These are phyloP conservation scores for Notospermus geniculatus DNA, from an alignment of 1,140 invertebrate species.

Conservation along the genomic window DNA sequence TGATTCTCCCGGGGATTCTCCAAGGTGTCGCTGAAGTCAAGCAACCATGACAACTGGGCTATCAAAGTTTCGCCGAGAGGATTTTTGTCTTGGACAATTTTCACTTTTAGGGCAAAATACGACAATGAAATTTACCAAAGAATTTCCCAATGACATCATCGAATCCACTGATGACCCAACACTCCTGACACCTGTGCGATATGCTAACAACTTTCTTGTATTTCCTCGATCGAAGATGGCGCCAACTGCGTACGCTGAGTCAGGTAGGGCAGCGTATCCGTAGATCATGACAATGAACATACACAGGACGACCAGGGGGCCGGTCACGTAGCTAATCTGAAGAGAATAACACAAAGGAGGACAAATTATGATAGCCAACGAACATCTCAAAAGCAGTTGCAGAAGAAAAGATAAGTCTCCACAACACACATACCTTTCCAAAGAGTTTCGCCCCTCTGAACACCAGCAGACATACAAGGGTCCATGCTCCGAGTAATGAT, in stretches of 20 bases:
- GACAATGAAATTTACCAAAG: constrained; percentile 20
- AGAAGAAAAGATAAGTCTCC: too few relatives aligned
- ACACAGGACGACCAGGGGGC: constrained; percentile 25
- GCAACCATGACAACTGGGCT: too few relatives aligned
- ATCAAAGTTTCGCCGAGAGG: neutral
- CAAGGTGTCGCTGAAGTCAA: too few relatives aligned
- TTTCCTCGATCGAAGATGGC: neutral
- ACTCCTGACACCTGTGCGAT: constrained; percentile 8
- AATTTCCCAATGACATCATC: constrained; percentile 23
- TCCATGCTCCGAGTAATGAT: constrained; percentile 38
- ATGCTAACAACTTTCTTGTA: neutral
- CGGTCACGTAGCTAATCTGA: constrained; percentile 20
- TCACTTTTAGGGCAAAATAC: too few relatives aligned
- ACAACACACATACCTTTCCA: constrained; percentile 35
- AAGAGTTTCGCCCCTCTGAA: constrained; percentile 33
- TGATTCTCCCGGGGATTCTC: too few relatives aligned
- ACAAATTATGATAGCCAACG: too few relatives aligned
- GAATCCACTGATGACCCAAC: too few relatives aligned
- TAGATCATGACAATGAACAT: constrained; percentile 31
- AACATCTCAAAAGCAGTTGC: too few relatives aligned
- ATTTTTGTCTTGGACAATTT: too few relatives aligned
- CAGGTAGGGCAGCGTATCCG: constrained; percentile 30
- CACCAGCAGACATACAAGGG: constrained; percentile 33
- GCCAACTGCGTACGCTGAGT: neutral
- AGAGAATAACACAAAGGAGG: too few relatives aligned